A percentile compares a stretch with the other conserved stretches of the same genome.
Conservation (phyloP, 2,888 invertebrate genomes). For the Oscheius sp. region DNA sequence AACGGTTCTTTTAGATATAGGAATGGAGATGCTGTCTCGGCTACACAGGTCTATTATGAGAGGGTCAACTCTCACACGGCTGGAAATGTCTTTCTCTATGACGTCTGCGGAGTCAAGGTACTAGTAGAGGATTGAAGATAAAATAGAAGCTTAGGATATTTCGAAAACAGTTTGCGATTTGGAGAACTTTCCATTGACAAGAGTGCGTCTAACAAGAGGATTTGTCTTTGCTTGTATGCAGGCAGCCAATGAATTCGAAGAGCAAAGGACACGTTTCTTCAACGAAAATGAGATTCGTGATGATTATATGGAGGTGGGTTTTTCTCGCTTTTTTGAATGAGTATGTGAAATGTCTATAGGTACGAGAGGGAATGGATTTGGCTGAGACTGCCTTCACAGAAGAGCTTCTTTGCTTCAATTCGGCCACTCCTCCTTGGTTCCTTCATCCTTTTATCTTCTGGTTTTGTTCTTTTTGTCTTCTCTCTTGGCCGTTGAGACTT, state of each 20-base stretch:
- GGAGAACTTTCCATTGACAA: slow-evolving; percentile 43
- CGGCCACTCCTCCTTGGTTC: slow-evolving; percentile 52
- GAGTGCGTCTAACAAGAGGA: slow-evolving; percentile 66
- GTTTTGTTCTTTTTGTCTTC: slow-evolving; percentile 79
- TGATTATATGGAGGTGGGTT: slow-evolving; percentile 83
- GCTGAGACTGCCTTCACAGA: slow-evolving; percentile 69
- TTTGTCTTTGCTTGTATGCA: slow-evolving; percentile 84
- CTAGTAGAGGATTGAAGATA: neutral
- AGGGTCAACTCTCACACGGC: slow-evolving; percentile 83
- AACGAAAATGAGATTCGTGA: slow-evolving; percentile 83
- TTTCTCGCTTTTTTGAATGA: neutral
- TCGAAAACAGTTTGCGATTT: slow-evolving; percentile 38
- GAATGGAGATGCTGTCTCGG: slow-evolving; percentile 84
- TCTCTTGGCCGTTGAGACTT: slow-evolving; percentile 83
- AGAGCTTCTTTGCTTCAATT: slow-evolving; percentile 47
- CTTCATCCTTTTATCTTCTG: slow-evolving; percentile 80
- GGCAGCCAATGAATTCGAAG: slow-evolving; percentile 80
- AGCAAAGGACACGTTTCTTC: slow-evolving; percentile 82
- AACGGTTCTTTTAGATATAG: slow-evolving; percentile 76
- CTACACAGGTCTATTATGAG: slow-evolving; percentile 84
- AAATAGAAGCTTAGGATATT: slow-evolving; percentile 34
- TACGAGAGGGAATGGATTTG: slow-evolving; percentile 80
- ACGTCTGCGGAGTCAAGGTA: slow-evolving; percentile 77
- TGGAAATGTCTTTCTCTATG: slow-evolving; percentile 81
- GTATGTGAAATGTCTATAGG: slow-evolving; percentile 25